Evolutionary conservation across 2,888 invertebrate species (phyloP).

Genomic region (Coelinius sp.): DNA sequence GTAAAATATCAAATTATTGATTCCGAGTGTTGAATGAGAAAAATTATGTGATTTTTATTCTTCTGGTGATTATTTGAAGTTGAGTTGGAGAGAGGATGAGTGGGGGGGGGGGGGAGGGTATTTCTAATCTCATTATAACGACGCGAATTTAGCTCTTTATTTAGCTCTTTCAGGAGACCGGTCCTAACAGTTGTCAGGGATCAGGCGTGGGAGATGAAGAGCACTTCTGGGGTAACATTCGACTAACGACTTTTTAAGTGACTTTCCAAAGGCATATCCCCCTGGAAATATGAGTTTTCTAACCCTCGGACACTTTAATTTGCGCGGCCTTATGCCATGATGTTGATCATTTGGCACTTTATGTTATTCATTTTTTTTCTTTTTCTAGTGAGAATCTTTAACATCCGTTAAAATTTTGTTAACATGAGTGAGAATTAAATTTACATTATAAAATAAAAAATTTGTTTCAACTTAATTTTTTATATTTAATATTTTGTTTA

Average conservation of each 20-base stretch:
- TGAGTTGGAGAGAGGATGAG: neutral
- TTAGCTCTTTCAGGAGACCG: neutral
- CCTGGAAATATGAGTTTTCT: conserved; percentile 38
- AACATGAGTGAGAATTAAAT: too few species aligned
- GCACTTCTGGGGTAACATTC: conserved; percentile 38
- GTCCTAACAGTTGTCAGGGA: conserved; percentile 16
- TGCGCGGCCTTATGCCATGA: conserved; percentile 15
- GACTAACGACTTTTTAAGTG: conserved; percentile 66
- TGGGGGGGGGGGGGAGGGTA: neutral
- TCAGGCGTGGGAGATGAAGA: conserved; percentile 42
- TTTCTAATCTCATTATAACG: conserved; percentile 26
- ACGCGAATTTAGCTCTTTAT: conserved; percentile 1
- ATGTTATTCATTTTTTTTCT: neutral
- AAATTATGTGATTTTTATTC: conserved; percentile 19
- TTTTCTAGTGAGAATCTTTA: neutral
- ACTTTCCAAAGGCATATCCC: conserved; percentile 49
- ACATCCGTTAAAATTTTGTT: neutral
- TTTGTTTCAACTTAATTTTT: too few species aligned
- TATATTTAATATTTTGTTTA: too few species aligned
- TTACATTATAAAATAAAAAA: too few species aligned
- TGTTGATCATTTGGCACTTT: conserved; percentile 21
- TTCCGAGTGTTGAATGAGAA: conserved; percentile 17
- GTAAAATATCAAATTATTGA: neutral
- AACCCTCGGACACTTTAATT: conserved; percentile 23
- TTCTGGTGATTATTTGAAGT: neutral